phyloP scores from a whole-genome alignment of 2,113 vertebrate species.

The Paraplagusia blochii region DNA sequence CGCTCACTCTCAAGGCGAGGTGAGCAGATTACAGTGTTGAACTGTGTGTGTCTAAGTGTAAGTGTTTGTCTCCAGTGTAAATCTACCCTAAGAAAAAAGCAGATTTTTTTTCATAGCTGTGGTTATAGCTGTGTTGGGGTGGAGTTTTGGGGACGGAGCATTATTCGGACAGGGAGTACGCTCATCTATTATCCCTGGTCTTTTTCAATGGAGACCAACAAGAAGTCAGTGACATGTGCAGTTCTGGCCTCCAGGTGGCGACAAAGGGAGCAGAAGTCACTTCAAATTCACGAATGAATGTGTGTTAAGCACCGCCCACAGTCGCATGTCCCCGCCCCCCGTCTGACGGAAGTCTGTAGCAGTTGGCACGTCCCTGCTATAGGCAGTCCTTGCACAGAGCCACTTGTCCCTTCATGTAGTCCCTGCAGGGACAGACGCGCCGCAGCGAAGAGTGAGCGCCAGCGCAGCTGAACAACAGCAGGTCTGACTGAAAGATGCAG shows the following conservation, averaged over 20 bases:
- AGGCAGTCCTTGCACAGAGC: slow-evolving; percentile 94
- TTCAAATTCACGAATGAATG: slow-evolving; percentile 50
- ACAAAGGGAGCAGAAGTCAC: slow-evolving; percentile 15
- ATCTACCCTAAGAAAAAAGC: slow-evolving; percentile 61
- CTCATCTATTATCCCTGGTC: slow-evolving; percentile 21
- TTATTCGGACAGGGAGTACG: not conserved
- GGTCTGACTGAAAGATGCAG: slow-evolving; percentile 94
- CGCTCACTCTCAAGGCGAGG: slow-evolving; percentile 16
- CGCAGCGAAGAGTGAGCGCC: slow-evolving; percentile 83
- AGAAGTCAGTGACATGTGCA: slow-evolving; percentile 30
- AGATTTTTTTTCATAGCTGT: slow-evolving; percentile 26
- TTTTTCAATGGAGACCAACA: slow-evolving; percentile 26
- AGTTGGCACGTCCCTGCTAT: slow-evolving; percentile 73
- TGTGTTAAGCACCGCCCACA: slow-evolving; percentile 4
- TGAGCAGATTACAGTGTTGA: slow-evolving; percentile 67
- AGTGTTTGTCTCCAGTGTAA: slow-evolving; percentile 63
- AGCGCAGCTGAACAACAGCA: slow-evolving; percentile 96
- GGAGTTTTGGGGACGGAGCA: not conserved
- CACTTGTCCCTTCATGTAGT: slow-evolving; percentile 99
- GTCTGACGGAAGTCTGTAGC: not conserved
- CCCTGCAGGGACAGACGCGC: slow-evolving; percentile 94
- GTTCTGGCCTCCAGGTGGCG: slow-evolving; percentile 19
- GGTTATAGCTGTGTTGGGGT: not conserved
- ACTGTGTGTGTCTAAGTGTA: slow-evolving; percentile 13
- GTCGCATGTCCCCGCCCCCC: not conserved